Evolutionary conservation across 1,140 invertebrate species (phyloP).

Genomic region (Matsumurasca onukii): DNA sequence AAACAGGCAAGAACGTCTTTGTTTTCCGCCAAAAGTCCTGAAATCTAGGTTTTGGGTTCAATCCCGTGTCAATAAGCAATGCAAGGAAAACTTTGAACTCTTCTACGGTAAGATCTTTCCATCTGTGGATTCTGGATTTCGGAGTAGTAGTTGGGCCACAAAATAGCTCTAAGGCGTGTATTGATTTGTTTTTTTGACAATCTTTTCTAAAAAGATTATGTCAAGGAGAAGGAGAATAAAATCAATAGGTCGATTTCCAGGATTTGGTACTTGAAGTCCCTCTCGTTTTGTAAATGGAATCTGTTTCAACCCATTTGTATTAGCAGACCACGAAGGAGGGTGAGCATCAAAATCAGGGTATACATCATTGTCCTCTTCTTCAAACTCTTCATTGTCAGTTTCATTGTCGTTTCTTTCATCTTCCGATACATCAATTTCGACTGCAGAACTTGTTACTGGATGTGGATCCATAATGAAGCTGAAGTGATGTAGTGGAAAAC

Average conservation of each 20-base stretch:
- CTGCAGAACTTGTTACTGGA: not conserved
- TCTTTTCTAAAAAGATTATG: not conserved
- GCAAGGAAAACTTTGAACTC: constrained; percentile 3
- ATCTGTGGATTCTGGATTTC: not conserved
- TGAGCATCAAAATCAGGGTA: not conserved
- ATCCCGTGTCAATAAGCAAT: not conserved
- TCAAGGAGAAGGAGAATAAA: not conserved
- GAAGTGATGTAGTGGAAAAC: no score
- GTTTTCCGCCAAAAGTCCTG: constrained; percentile 15
- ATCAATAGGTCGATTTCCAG: not conserved
- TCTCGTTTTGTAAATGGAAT: not conserved
- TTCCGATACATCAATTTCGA: not conserved
- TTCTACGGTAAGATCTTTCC: not conserved
- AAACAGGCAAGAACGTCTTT: not conserved
- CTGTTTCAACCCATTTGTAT: not conserved
- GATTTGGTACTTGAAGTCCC: not conserved
- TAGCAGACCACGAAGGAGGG: not conserved
- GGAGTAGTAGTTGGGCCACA: not conserved
- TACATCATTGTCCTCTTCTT: not conserved
- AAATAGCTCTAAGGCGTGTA: not conserved
- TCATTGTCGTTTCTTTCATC: not conserved
- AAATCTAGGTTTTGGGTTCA: not conserved
- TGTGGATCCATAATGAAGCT: not conserved
- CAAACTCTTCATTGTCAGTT: not conserved
- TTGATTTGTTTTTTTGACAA: not conserved